phyloP scores from a whole-genome alignment of 2,888 invertebrate genomes.

The Micoletzkya japonica region DNA sequence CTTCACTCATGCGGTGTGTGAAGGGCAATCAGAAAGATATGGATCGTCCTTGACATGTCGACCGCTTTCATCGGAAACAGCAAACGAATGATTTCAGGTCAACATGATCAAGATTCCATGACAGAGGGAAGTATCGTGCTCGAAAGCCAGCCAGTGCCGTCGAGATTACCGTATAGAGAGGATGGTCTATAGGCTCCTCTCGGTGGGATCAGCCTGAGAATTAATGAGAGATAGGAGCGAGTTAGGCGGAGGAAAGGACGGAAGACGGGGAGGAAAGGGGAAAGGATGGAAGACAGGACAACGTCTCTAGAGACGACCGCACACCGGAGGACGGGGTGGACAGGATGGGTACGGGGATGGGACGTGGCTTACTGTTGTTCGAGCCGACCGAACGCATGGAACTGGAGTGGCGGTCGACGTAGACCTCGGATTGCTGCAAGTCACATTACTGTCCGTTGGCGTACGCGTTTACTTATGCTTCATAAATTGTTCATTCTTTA shows the following conservation, averaged over 20 bases:
- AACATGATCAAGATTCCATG: too few relatives aligned
- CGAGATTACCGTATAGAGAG: too few relatives aligned
- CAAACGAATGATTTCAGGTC: too few relatives aligned
- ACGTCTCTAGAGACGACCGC: conserved; percentile 1
- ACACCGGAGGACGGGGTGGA: background rate
- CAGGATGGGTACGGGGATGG: background rate
- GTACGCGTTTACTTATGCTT: background rate
- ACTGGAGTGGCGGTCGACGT: conserved; percentile 26
- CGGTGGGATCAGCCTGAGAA: too few relatives aligned
- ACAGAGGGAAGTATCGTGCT: too few relatives aligned
- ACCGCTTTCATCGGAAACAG: too few relatives aligned
- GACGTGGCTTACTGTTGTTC: conserved; percentile 11
- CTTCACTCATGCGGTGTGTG: too few relatives aligned
- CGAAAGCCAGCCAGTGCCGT: too few relatives aligned
- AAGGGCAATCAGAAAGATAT: too few relatives aligned
- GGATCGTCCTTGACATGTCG: too few relatives aligned
- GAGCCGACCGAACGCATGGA: conserved; percentile 31
- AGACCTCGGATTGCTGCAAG: background rate
- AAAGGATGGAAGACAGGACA: background rate
- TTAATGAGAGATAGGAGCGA: background rate
- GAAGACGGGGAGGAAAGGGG: background rate
- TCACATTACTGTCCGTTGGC: background rate
- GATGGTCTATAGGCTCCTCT: too few relatives aligned
- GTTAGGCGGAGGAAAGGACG: conserved; percentile 5
- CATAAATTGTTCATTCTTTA: background rate